Evolutionary conservation across 2,797 vertebrate genomes (phyloP).

Genomic region (Malacoctenus gilli): DNA sequence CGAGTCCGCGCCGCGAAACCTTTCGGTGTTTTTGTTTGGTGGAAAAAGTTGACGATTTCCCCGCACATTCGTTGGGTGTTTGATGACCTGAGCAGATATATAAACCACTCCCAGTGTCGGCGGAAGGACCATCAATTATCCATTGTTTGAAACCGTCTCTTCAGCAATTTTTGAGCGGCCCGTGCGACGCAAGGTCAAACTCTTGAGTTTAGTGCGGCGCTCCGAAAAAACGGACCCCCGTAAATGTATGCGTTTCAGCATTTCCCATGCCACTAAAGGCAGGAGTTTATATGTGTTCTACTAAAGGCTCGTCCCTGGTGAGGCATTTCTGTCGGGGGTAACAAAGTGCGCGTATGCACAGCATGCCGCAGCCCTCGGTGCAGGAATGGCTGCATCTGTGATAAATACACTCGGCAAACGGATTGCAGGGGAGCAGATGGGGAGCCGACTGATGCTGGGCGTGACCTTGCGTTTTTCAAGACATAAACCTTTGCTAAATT

Average conservation of each 20-base stretch:
- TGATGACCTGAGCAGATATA: constrained; percentile 36
- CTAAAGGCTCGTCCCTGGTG: constrained; percentile 75
- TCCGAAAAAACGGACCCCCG: constrained; percentile 50
- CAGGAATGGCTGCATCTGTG: constrained; percentile 60
- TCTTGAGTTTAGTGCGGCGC: constrained; percentile 57
- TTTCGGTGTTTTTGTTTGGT: constrained; percentile 8
- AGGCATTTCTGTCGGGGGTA: constrained; percentile 71
- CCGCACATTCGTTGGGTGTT: constrained; percentile 23
- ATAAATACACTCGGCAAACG: constrained; percentile 65
- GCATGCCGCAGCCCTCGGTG: constrained; percentile 47
- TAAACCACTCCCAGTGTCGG: constrained; percentile 19
- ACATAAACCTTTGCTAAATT: constrained; percentile 59
- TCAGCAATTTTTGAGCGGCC: constrained; percentile 47
- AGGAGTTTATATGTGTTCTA: constrained; percentile 71
- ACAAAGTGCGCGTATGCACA: constrained; percentile 72
- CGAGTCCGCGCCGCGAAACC: constrained; percentile 20
- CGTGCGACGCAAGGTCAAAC: constrained; percentile 65
- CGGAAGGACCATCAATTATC: constrained; percentile 49
- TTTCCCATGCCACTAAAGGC: constrained; percentile 69
- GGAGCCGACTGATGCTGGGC: constrained; percentile 36
- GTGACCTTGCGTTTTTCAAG: constrained; percentile 61
- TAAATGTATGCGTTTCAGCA: constrained; percentile 69
- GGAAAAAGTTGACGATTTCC: background rate
- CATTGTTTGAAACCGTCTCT: constrained; percentile 55
- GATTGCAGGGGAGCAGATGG: constrained; percentile 63